Percentiles rank a stretch among this genome's conserved stretches.
These are phyloP conservation scores for Stegostoma tigrinum DNA, from an alignment of 2,113 vertebrate genomes.

Conservation along the genomic window DNA sequence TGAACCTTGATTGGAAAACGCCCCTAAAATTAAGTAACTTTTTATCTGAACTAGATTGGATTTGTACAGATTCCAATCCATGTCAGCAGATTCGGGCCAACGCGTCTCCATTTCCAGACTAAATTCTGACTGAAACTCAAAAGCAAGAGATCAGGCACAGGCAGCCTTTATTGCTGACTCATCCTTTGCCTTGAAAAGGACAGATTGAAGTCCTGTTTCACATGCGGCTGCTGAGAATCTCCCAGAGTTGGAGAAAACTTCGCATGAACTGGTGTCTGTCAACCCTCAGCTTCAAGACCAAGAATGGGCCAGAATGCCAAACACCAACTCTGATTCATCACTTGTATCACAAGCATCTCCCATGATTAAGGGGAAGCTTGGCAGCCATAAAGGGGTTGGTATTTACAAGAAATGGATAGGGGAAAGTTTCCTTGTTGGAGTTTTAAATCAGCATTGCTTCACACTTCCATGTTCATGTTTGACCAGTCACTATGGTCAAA, in stretches of 20 bases:
- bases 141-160: background rate
- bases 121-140: background rate
- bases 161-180: background rate
- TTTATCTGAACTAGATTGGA: too few species aligned
- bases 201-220: background rate
- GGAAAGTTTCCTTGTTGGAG: background rate
- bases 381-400: background rate
- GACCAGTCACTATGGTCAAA: background rate
- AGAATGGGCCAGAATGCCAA: background rate
- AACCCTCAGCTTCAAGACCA: background rate
- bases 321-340: background rate
- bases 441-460: background rate
- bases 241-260: background rate
- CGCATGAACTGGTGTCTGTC: background rate
- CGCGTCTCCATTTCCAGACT: background rate
- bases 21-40: too few species aligned
- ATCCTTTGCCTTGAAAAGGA: background rate
- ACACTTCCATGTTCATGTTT: background rate
- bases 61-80: too few species aligned
- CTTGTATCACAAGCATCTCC: background rate
- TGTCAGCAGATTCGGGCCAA: too few species aligned
- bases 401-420: background rate
- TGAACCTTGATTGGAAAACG: too few species aligned
- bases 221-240: background rate
- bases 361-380: background rate